phyloP scores from a whole-genome alignment of 2,113 vertebrate species.

The Pelecanus crispus region DNA sequence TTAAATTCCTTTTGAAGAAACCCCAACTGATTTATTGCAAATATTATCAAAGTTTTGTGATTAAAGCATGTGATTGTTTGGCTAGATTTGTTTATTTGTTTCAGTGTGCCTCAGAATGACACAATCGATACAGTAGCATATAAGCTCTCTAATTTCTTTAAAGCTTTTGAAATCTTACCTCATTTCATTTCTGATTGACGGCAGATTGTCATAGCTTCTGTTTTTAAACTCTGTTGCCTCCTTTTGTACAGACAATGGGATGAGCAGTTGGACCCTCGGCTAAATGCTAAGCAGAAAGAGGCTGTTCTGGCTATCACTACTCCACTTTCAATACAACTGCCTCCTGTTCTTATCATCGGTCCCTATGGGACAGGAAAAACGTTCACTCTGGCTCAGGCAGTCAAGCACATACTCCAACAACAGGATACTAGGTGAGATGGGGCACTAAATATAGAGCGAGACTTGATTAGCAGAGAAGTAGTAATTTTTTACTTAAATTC shows the following conservation, averaged over 20 bases:
- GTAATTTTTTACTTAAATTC: not conserved
- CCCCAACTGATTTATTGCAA: not conserved
- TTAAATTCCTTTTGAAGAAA: not conserved
- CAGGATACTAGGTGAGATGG: conserved; percentile 86
- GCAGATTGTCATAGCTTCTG: not conserved
- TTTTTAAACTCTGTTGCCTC: not conserved
- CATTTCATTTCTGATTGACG: not conserved
- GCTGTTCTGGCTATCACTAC: conserved; percentile 97
- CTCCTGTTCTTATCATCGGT: conserved; percentile 96
- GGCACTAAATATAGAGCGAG: not conserved
- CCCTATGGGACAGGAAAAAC: conserved; percentile 99
- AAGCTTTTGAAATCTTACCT: not conserved
- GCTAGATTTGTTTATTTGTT: not conserved
- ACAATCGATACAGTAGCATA: not conserved
- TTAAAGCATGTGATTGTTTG: not conserved
- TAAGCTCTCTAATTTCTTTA: not conserved
- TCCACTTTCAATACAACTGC: conserved; percentile 86
- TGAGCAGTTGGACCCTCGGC: conserved; percentile 95
- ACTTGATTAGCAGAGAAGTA: not conserved
- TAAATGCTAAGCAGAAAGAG: conserved; percentile 98
- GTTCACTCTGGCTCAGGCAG: conserved; percentile 97
- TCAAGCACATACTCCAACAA: conserved; percentile 97
- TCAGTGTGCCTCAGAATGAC: not conserved
- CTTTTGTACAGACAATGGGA: conserved; percentile 89
- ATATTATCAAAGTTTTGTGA: not conserved